Conservation (phyloP, 2,888 invertebrate species). For the Himalopsyche anomala region DNA sequence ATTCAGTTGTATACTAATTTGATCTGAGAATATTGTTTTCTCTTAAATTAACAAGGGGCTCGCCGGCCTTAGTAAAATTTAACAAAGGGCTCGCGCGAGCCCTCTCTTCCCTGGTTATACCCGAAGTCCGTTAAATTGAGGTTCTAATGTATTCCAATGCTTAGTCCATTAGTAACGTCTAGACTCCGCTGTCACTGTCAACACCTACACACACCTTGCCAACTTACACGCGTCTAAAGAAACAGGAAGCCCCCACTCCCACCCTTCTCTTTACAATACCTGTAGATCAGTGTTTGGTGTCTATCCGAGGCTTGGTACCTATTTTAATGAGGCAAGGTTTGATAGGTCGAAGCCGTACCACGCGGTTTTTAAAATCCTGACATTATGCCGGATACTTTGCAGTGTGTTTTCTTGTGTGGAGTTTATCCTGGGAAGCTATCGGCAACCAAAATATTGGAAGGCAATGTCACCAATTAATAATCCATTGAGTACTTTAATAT, state of each 20-base stretch:
- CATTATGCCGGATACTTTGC: slow-evolving; percentile 33
- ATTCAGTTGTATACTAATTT: too few relatives aligned
- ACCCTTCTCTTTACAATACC: background rate
- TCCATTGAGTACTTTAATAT: too few relatives aligned
- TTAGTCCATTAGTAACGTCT: too few relatives aligned
- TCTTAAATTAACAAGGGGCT: too few relatives aligned
- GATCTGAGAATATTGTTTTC: too few relatives aligned
- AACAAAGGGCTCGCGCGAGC: too few relatives aligned
- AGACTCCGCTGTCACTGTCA: background rate
- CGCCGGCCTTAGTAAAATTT: too few relatives aligned
- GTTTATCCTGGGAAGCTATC: background rate
- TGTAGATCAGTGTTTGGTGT: slow-evolving; percentile 45
- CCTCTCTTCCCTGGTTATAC: too few relatives aligned
- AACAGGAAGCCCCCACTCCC: slow-evolving; percentile 1
- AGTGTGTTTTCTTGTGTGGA: background rate
- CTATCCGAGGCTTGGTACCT: slow-evolving; percentile 47
- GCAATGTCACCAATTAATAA: too few relatives aligned
- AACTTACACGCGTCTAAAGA: slow-evolving; percentile 2
- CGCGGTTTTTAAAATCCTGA: slow-evolving; percentile 31
- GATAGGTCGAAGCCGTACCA: slow-evolving; percentile 44
- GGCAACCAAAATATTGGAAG: background rate
- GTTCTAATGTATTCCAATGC: too few relatives aligned
- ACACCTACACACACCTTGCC: slow-evolving; percentile 13
- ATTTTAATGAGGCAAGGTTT: slow-evolving; percentile 38
- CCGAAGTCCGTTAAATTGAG: too few relatives aligned